Evolutionary conservation across 2,797 vertebrate species (phyloP).

Genomic region (Acanthis flammea): DNA sequence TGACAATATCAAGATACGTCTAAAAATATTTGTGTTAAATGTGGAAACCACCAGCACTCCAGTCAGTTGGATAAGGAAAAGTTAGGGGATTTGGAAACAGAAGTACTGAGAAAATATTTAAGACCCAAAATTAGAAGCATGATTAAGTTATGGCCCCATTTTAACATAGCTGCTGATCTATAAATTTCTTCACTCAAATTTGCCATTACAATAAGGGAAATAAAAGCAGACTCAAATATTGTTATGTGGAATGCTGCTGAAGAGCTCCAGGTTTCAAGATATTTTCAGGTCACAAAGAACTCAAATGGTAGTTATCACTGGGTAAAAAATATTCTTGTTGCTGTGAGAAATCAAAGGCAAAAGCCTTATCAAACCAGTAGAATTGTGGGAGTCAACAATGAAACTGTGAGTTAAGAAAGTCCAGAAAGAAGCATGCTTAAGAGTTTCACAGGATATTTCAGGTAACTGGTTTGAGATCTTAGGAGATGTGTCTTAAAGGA

Average conservation of each 20-base stretch:
- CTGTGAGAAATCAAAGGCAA: background rate
- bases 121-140: background rate
- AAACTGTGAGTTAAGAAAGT: background rate
- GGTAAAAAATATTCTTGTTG: slow-evolving; percentile 6
- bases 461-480: background rate
- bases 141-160: background rate
- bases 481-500: background rate
- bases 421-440: background rate
- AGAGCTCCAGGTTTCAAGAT: background rate
- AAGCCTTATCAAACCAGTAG: background rate
- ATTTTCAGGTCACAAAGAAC: background rate
- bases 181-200: background rate
- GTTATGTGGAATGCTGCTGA: background rate
- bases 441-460: background rate
- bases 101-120: background rate
- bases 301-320: background rate
- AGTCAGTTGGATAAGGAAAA: background rate
- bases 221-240: background rate
- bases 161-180: background rate
- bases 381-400: background rate
- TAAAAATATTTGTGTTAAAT: background rate
- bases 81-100: background rate
- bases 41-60: background rate
- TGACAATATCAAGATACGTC: background rate
- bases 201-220: background rate